A percentile compares a stretch with the other conserved stretches of the same genome.
These are phyloP conservation scores for Esperia sulphurella DNA, from an alignment of 2,888 invertebrate species.

Conservation along the genomic window DNA sequence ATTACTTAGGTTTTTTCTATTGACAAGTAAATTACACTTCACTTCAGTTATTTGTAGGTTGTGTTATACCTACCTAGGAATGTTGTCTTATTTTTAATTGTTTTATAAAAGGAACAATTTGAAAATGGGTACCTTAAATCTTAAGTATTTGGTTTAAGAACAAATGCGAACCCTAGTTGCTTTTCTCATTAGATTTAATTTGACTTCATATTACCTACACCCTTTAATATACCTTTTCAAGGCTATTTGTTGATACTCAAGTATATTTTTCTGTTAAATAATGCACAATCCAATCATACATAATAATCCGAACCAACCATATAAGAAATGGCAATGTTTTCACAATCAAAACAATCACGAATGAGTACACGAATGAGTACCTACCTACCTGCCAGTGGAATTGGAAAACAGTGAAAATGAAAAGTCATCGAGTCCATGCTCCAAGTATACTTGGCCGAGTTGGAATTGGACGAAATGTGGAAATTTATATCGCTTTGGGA, in stretches of 20 bases:
- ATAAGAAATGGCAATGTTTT: too few relatives aligned
- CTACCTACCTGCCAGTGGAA: conserved; percentile 11
- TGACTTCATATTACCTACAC: too few relatives aligned
- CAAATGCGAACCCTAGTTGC: too few relatives aligned
- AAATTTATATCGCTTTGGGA: conserved; percentile 27
- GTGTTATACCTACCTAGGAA: too few relatives aligned
- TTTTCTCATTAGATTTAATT: too few relatives aligned
- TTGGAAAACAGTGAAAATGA: conserved; percentile 44
- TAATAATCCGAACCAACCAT: too few relatives aligned
- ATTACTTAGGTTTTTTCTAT: conserved; percentile 1
- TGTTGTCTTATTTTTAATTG: too few relatives aligned
- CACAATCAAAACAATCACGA: conserved; percentile 6
- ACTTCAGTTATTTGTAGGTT: background rate
- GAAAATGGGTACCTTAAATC: too few relatives aligned
- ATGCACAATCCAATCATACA: too few relatives aligned
- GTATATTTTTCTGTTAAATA: background rate
- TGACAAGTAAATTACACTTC: background rate
- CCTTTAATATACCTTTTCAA: too few relatives aligned
- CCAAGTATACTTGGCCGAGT: conserved; percentile 36
- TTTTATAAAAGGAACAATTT: too few relatives aligned
- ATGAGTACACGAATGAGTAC: background rate
- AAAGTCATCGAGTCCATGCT: conserved; percentile 34
- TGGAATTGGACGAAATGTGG: conserved; percentile 28
- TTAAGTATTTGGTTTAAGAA: too few relatives aligned
- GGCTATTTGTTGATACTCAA: background rate